Evolutionary conservation across 30 jellyfish, hydroid and myxozoan species (phyloP).

Genomic region (Cassiopea andromeda): DNA sequence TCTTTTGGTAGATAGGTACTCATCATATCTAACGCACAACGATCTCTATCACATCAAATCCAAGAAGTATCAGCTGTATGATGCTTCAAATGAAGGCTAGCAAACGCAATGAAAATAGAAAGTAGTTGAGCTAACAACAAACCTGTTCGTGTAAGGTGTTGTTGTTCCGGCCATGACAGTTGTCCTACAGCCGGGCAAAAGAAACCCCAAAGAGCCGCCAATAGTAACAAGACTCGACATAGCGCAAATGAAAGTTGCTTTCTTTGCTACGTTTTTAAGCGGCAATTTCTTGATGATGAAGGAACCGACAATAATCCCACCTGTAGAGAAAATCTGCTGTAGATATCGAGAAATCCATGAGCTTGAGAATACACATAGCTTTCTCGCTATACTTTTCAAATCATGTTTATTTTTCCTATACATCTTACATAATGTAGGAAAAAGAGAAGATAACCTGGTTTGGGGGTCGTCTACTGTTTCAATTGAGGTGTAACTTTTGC

Average conservation of each 20-base stretch:
- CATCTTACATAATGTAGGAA: not conserved
- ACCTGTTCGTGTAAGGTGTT: slow-evolving; percentile 87
- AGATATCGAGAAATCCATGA: no score
- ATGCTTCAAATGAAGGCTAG: no score
- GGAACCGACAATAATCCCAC: slow-evolving; percentile 86
- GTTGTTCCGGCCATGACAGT: slow-evolving; percentile 87
- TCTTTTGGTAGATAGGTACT: no score
- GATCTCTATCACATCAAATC: no score
- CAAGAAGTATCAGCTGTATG: no score
- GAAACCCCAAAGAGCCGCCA: slow-evolving; percentile 54
- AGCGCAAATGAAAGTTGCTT: slow-evolving; percentile 78
- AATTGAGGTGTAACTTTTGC: no score
- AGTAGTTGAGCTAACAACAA: not conserved
- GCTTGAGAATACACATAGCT: no score
- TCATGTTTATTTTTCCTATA: not conserved
- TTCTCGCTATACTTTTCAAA: no score
- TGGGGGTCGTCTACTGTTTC: no score
- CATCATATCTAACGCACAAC: no score
- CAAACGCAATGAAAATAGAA: no score
- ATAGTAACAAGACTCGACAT: slow-evolving; percentile 46
- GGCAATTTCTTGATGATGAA: slow-evolving; percentile 73
- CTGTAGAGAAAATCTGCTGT: slow-evolving; percentile 19
- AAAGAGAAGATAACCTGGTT: no score
- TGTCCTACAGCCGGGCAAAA: slow-evolving; percentile 89
- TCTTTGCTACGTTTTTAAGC: slow-evolving; percentile 64